These are phyloP conservation scores for Azorinus chamasolen DNA, from an alignment of 2,888 invertebrate genomes.

Conservation along the genomic window DNA sequence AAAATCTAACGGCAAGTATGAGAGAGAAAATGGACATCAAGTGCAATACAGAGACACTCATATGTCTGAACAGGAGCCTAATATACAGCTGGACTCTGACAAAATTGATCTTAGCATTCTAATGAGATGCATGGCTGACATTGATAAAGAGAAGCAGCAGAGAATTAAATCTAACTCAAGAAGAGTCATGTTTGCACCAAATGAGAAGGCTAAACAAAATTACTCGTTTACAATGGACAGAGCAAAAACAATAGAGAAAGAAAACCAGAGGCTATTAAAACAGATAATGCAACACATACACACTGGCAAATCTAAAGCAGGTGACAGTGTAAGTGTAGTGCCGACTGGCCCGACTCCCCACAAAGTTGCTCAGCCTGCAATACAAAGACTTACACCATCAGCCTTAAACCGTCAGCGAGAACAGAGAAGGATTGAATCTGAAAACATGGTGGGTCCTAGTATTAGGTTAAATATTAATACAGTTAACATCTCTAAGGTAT, in stretches of 20 bases:
- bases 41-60: conserved; percentile 65
- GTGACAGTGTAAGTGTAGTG: conserved; percentile 13
- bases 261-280: conserved; percentile 82
- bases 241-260: conserved; percentile 80
- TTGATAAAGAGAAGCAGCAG: conserved; percentile 77
- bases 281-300: conserved; percentile 75
- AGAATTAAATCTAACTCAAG: conserved; percentile 75
- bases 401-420: conserved; percentile 87
- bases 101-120: conserved; percentile 78
- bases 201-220: conserved; percentile 66
- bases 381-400: conserved; percentile 82
- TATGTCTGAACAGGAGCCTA: conserved; percentile 23
- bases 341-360: too few relatives aligned
- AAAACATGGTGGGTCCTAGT: conserved; percentile 87
- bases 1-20: conserved; percentile 21
- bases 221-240: conserved; percentile 78
- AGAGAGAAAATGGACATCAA: conserved; percentile 49
- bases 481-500: too few relatives aligned
- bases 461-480: too few relatives aligned
- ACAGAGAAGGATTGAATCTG: conserved; percentile 87
- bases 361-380: conserved; percentile 45
- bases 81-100: conserved; percentile 63
- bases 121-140: conserved; percentile 82
- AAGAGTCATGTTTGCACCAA: conserved; percentile 79
- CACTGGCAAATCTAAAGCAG: conserved; percentile 29